Percentiles rank a stretch among this genome's conserved stretches.
phyloP scores from a whole-genome alignment of 2,888 invertebrate genomes.

The Nemapogon koenigi region DNA sequence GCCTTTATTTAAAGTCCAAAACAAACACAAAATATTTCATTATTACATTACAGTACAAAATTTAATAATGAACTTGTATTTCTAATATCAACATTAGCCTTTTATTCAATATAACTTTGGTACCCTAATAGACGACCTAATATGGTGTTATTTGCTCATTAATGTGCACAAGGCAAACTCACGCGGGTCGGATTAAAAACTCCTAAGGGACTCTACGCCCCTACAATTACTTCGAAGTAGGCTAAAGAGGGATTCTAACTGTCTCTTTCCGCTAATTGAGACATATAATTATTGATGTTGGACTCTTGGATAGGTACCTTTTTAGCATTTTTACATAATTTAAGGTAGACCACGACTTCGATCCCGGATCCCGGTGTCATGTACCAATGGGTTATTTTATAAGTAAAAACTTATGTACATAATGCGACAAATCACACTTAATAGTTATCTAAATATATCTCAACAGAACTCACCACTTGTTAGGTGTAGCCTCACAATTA shows the following conservation, averaged over 20 bases:
- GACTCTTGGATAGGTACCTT: too few species aligned
- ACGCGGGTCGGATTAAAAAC: slow-evolving; percentile 46
- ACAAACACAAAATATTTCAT: too few species aligned
- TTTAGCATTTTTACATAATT: too few species aligned
- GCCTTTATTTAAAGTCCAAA: too few species aligned
- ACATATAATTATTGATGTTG: slow-evolving; percentile 28
- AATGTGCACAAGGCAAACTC: slow-evolving; percentile 44
- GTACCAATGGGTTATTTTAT: too few species aligned
- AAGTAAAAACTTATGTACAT: too few species aligned
- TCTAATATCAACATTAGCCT: slow-evolving; percentile 39
- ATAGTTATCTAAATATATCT: too few species aligned
- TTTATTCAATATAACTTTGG: slow-evolving; percentile 57
- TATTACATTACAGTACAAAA: slow-evolving; percentile 39
- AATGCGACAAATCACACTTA: too few species aligned
- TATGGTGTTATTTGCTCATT: slow-evolving; percentile 56
- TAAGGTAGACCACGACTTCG: too few species aligned
- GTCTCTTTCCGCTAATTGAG: slow-evolving; percentile 29
- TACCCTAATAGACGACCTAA: slow-evolving; percentile 40
- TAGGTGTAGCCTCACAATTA: too few species aligned
- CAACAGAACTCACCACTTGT: too few species aligned
- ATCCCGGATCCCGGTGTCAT: too few species aligned
- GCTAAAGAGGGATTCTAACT: slow-evolving; percentile 22
- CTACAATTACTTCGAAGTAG: slow-evolving; percentile 31
- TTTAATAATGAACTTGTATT: slow-evolving; percentile 46
- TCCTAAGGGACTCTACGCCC: slow-evolving; percentile 41